Conservation (phyloP, 2,797 vertebrate genomes). For the Alosa sapidissima region DNA sequence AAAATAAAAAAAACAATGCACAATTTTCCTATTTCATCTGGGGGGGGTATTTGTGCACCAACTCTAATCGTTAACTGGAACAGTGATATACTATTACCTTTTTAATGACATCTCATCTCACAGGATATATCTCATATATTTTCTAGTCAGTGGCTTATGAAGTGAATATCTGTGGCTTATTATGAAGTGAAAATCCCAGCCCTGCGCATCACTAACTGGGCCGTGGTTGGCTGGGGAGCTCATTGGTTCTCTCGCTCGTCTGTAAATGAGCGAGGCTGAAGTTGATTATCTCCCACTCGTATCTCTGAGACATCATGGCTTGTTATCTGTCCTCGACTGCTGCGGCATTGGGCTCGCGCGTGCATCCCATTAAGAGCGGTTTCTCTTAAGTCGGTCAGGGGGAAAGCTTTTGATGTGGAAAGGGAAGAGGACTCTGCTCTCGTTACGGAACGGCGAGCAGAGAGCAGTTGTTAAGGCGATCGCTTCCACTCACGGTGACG, state of each 20-base stretch:
- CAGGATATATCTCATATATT: not conserved
- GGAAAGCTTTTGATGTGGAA: constrained; percentile 47
- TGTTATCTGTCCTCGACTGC: not conserved
- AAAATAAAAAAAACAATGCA: not conserved
- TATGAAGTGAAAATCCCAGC: not conserved
- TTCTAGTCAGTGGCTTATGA: not conserved
- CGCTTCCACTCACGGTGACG: constrained; percentile 47
- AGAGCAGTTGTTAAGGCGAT: constrained; percentile 59
- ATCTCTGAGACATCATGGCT: not conserved
- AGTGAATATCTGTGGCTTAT: not conserved
- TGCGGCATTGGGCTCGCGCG: too few species aligned
- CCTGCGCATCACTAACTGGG: not conserved
- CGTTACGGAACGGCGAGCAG: constrained; percentile 46
- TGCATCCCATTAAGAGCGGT: not conserved
- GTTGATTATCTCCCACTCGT: not conserved
- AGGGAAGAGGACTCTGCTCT: constrained; percentile 48
- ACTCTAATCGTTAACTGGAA: not conserved
- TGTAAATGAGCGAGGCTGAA: not conserved
- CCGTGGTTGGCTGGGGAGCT: not conserved
- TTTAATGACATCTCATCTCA: not conserved
- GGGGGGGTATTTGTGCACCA: not conserved
- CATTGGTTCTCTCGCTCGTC: not conserved
- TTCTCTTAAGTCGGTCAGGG: not conserved
- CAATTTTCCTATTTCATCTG: not conserved
- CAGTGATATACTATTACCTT: not conserved